Percentiles rank a stretch among this genome's conserved stretches.
Evolutionary conservation across 2,797 vertebrate genomes (phyloP).

Genomic region (Bovichtus variegatus): DNA sequence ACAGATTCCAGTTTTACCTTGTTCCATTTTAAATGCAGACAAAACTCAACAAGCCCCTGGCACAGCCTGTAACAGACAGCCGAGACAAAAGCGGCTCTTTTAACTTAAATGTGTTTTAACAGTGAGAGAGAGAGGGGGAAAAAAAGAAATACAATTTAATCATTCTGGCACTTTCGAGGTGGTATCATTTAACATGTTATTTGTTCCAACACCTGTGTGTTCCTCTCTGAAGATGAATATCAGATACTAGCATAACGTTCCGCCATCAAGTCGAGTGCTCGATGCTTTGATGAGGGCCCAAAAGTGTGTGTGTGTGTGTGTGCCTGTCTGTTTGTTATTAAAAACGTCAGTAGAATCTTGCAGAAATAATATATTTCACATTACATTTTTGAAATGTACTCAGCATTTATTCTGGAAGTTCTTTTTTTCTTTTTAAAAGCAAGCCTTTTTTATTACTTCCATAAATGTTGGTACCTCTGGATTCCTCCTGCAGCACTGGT

Average conservation of each 20-base stretch:
- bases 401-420: conserved; percentile 17
- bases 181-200: conserved; percentile 79
- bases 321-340: conserved; percentile 37
- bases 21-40: conserved; percentile 55
- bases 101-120: conserved; percentile 70
- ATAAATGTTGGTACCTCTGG: conserved; percentile 34
- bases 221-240: conserved; percentile 76
- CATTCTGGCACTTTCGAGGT: conserved; percentile 71
- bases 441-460: conserved; percentile 20
- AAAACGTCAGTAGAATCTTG: conserved; percentile 19
- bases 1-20: conserved; percentile 54
- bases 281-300: conserved; percentile 72
- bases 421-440: conserved; percentile 6
- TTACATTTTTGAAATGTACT: conserved; percentile 14
- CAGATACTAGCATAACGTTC: conserved; percentile 75
- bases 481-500: conserved; percentile 52
- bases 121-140: conserved; percentile 6
- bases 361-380: conserved; percentile 26
- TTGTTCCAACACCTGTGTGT: conserved; percentile 82
- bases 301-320: conserved; percentile 36
- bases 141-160: conserved; percentile 66
- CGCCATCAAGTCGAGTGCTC: conserved; percentile 70
- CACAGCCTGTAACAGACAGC: conserved; percentile 61
- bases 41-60: conserved; percentile 72
- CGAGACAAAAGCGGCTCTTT: conserved; percentile 67